Evolutionary conservation across 2,797 vertebrate genomes (phyloP).

Genomic region (Leuciscus waleckii): DNA sequence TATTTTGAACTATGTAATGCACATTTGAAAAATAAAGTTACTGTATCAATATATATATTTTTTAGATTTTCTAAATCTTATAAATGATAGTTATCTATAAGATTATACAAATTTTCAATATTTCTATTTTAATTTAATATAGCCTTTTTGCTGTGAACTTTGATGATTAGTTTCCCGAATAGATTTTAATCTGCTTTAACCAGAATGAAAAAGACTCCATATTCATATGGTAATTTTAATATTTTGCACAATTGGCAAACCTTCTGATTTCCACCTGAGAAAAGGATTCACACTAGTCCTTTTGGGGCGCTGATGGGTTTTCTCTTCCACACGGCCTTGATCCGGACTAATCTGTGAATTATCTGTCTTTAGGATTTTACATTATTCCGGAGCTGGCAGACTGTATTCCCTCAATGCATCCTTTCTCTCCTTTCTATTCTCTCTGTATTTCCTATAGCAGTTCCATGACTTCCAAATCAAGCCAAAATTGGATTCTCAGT

Average conservation of each 20-base stretch:
- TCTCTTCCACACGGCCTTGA: constrained; percentile 22
- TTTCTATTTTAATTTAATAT: background rate
- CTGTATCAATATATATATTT: background rate
- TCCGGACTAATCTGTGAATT: constrained; percentile 43
- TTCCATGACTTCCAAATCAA: constrained; percentile 24
- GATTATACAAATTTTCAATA: background rate
- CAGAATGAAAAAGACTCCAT: background rate
- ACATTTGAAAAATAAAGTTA: background rate
- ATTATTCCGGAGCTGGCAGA: constrained; percentile 20
- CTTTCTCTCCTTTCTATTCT: background rate
- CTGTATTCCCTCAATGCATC: background rate
- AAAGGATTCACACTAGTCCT: constrained; percentile 25
- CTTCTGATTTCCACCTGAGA: constrained; percentile 33
- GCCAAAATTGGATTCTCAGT: constrained; percentile 23
- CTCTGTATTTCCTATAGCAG: constrained; percentile 16
- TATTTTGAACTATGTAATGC: background rate
- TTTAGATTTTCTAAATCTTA: background rate
- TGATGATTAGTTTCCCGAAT: background rate
- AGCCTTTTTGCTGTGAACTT: background rate
- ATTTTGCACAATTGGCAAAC: background rate
- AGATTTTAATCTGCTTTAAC: background rate
- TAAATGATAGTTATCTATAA: background rate
- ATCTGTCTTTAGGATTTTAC: constrained; percentile 46
- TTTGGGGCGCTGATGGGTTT: constrained; percentile 20
- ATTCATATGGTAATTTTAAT: constrained; percentile 29